Evolutionary conservation across 2,113 vertebrate species (phyloP).

Genomic region (Setophaga kirtlandii): DNA sequence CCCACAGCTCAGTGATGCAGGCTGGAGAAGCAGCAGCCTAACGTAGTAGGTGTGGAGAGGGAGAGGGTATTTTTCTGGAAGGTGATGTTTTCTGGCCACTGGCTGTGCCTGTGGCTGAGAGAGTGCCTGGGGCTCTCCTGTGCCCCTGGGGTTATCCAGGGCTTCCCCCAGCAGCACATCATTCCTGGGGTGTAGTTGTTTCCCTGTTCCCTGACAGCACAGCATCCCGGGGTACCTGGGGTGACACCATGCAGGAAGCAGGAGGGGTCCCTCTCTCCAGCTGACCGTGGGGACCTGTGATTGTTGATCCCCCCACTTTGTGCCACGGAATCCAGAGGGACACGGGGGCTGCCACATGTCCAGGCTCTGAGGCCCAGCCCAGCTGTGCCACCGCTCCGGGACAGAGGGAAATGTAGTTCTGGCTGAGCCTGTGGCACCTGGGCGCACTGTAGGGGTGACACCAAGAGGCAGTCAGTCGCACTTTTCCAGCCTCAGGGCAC

Average conservation of each 20-base stretch:
- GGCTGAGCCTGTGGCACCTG: background rate
- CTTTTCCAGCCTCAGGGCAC: slow-evolving; percentile 62
- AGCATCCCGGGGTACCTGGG: background rate
- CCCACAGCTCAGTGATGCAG: background rate
- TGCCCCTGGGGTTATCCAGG: background rate
- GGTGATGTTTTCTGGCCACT: background rate
- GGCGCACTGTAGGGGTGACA: background rate
- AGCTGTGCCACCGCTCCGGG: background rate
- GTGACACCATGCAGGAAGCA: background rate
- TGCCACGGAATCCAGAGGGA: background rate
- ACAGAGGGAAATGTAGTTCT: background rate
- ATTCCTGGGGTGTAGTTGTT: background rate
- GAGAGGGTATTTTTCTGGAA: background rate
- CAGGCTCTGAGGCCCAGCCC: background rate
- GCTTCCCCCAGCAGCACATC: background rate
- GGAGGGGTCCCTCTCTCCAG: background rate
- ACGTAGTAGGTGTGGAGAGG: background rate
- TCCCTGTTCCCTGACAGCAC: background rate
- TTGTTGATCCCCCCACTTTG: background rate
- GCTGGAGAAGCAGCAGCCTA: background rate
- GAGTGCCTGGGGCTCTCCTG: background rate
- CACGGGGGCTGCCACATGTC: background rate
- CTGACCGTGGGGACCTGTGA: background rate
- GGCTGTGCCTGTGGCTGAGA: background rate
- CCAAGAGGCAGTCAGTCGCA: background rate